Evolutionary conservation across 2,888 invertebrate species (phyloP).

Genomic region (Lepidocyrtoides sp.): DNA sequence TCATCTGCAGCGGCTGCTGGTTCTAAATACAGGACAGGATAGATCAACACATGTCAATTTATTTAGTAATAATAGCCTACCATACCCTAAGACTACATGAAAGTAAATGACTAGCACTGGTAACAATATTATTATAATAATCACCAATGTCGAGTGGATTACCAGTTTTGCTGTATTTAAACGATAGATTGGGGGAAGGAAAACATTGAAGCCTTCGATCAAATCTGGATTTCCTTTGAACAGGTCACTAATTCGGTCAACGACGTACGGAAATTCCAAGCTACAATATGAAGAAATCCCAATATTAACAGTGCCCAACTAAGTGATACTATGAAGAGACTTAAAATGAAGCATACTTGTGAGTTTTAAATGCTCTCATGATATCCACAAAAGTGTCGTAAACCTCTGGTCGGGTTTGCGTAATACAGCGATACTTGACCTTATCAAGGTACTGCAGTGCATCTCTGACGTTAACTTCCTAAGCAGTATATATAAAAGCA

Average conservation of each 20-base stretch:
- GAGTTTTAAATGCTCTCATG: not conserved
- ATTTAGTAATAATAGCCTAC: no score
- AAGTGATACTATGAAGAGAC: not conserved
- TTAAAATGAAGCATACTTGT: not conserved
- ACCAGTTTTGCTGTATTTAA: not conserved
- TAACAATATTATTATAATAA: no score
- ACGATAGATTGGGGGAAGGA: not conserved
- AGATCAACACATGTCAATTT: no score
- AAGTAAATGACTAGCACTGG: no score
- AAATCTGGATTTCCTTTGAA: slow-evolving; percentile 10
- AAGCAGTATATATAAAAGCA: no score
- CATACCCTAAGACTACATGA: no score
- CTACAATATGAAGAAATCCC: not conserved
- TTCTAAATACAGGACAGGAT: no score
- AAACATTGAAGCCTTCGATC: not conserved
- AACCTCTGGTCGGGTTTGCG: not conserved
- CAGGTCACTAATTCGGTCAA: not conserved
- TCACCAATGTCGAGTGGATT: no score
- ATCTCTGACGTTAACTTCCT: not conserved
- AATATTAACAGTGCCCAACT: not conserved
- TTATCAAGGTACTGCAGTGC: not conserved
- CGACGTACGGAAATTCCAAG: not conserved
- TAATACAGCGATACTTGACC: not conserved
- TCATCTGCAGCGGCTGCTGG: no score
- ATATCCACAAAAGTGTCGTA: slow-evolving; percentile 4